Percentiles rank a stretch among this genome's conserved stretches.
phyloP scores from a whole-genome alignment of 2,888 invertebrate species.

The Andricus curvator region DNA sequence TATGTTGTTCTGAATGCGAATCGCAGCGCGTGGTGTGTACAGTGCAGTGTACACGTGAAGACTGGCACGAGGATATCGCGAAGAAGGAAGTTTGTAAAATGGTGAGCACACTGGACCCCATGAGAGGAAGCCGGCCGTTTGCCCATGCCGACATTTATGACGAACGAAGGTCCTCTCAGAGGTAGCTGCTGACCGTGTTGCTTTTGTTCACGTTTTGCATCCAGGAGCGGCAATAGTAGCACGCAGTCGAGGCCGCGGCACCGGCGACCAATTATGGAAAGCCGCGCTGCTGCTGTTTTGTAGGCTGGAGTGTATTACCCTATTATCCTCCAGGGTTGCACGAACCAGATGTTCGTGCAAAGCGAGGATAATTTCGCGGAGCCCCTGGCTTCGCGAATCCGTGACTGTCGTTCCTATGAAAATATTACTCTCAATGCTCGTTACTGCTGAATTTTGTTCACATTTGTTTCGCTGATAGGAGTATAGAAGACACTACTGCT shows the following conservation, averaged over 20 bases:
- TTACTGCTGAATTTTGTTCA: conserved; percentile 59
- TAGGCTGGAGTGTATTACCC: conserved; percentile 60
- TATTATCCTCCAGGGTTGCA: conserved; percentile 65
- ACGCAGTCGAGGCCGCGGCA: background rate
- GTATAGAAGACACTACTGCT: background rate
- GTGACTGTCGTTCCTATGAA: conserved; percentile 46
- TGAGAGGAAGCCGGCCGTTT: background rate
- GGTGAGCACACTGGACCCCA: background rate
- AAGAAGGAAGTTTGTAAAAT: conserved; percentile 10
- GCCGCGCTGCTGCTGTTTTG: conserved; percentile 44
- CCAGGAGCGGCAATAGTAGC: background rate
- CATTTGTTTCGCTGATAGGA: conserved; percentile 54
- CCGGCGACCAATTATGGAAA: conserved; percentile 56
- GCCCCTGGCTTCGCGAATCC: conserved; percentile 40
- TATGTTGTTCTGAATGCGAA: conserved; percentile 18
- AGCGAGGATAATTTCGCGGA: conserved; percentile 52
- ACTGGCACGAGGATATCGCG: background rate
- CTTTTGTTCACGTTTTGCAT: conserved; percentile 16
- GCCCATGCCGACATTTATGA: conserved; percentile 16
- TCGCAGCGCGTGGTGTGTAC: conserved; percentile 1
- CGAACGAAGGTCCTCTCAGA: background rate
- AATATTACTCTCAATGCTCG: conserved; percentile 55
- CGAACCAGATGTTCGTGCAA: conserved; percentile 64
- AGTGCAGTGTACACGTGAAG: background rate
- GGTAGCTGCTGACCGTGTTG: background rate